Conservation (phyloP, 2,113 vertebrate genomes). For the Trochalopteron elliotii region DNA sequence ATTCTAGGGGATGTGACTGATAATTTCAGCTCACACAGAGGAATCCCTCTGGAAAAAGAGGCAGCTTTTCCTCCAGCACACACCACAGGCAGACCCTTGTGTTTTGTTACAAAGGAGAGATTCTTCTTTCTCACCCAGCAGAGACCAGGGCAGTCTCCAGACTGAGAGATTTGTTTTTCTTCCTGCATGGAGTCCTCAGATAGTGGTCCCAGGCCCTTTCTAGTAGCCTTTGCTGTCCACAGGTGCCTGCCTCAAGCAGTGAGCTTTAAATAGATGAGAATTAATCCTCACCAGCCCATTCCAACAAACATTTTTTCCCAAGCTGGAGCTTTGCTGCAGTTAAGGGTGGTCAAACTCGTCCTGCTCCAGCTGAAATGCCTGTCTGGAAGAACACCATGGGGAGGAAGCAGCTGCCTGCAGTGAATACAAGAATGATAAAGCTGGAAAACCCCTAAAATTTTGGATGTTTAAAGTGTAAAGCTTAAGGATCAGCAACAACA, state of each 20-base stretch:
- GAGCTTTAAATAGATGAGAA: constrained; percentile 5
- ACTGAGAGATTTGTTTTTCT: not conserved
- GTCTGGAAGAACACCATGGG: not conserved
- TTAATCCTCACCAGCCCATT: not conserved
- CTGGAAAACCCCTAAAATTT: not conserved
- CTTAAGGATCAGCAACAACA: not conserved
- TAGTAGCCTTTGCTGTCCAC: not conserved
- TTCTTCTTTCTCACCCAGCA: not conserved
- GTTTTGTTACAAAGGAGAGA: not conserved
- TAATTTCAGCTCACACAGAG: not conserved
- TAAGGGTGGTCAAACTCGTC: not conserved
- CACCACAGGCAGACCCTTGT: not conserved
- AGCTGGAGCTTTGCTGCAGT: not conserved
- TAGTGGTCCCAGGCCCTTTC: not conserved
- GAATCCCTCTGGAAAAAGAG: not conserved
- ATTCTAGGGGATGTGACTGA: not conserved
- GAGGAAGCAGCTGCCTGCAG: not conserved
- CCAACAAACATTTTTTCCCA: not conserved
- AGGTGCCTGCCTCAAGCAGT: not conserved
- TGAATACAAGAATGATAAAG: not conserved
- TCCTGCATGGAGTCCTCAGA: not conserved
- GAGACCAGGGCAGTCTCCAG: not conserved
- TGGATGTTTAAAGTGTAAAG: not conserved
- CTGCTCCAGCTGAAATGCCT: not conserved
- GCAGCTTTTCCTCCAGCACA: not conserved